These are phyloP conservation scores for Megaceryle alcyon DNA, from an alignment of 2,797 vertebrate genomes.

Conservation along the genomic window DNA sequence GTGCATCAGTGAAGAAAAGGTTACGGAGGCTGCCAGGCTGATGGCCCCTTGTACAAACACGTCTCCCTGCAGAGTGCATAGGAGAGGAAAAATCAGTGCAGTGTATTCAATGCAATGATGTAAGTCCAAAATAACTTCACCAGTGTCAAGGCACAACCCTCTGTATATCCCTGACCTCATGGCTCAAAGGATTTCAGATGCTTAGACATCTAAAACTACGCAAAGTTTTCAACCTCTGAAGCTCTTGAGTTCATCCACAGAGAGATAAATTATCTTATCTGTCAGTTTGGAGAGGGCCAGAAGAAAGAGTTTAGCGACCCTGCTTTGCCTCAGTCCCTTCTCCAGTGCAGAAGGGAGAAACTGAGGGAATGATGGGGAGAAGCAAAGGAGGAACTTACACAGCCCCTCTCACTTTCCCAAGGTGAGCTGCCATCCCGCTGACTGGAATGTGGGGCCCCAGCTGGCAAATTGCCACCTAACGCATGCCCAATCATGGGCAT, in stretches of 20 bases:
- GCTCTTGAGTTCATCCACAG: neutral
- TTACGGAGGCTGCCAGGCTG: neutral
- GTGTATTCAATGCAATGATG: neutral
- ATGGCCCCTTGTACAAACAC: neutral
- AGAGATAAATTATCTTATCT: neutral
- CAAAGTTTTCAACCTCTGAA: neutral
- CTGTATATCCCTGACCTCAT: neutral
- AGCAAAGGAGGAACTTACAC: neutral
- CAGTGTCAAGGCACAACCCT: neutral
- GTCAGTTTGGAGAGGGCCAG: neutral
- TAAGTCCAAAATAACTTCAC: neutral
- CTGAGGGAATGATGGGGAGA: neutral
- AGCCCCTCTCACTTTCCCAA: neutral
- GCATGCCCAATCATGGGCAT: neutral
- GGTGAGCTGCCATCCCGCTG: neutral
- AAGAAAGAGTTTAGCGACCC: neutral
- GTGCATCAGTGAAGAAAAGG: neutral
- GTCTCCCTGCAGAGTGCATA: neutral
- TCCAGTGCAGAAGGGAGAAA: neutral
- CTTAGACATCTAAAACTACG: neutral
- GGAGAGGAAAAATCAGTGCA: neutral
- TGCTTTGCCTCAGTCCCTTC: neutral
- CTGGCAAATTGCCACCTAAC: neutral
- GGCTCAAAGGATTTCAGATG: neutral
- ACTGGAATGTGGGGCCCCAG: neutral